These are phyloP conservation scores for Linyphia triangularis DNA, from an alignment of 2,888 invertebrate species.

Conservation along the genomic window DNA sequence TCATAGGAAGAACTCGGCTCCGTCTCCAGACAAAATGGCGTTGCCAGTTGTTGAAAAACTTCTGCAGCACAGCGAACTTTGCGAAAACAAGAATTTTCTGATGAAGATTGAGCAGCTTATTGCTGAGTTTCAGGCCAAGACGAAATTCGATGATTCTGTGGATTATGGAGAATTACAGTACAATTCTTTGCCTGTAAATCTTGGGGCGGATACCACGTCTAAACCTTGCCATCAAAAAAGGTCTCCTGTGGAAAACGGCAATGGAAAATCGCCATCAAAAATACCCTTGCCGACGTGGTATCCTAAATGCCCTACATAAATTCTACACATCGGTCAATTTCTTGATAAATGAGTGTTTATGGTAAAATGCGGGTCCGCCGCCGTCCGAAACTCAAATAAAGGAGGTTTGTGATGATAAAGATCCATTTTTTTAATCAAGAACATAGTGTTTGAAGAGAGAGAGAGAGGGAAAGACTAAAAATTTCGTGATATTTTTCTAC, in stretches of 20 bases:
- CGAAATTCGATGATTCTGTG: slow-evolving; percentile 52
- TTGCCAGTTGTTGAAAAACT: slow-evolving; percentile 67
- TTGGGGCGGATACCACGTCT: slow-evolving; percentile 8
- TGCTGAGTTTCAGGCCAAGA: slow-evolving; percentile 57
- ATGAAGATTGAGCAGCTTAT: slow-evolving; percentile 67
- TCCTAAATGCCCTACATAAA: slow-evolving; percentile 51
- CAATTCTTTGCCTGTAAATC: slow-evolving; percentile 38
- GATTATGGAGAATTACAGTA: slow-evolving; percentile 11
- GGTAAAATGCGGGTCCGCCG: no score
- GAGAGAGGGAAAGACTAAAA: neutral
- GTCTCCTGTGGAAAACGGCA: slow-evolving; percentile 39
- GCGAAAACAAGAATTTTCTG: slow-evolving; percentile 55
- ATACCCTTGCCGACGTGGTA: slow-evolving; percentile 65
- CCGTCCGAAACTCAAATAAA: no score
- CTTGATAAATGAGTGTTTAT: no score
- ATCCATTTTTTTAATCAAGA: neutral
- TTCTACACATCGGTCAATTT: no score
- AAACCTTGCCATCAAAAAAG: slow-evolving; percentile 24
- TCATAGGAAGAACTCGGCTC: slow-evolving; percentile 40
- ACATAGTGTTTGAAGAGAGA: neutral
- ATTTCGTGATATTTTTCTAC: neutral
- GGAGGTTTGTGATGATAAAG: neutral
- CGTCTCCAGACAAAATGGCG: slow-evolving; percentile 24
- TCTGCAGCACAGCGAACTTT: slow-evolving; percentile 58
- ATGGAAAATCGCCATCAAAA: slow-evolving; percentile 66